Base-by-base conservation (phyloP, 2,113 vertebrate species). In the Dasyprocta punctata region DNA sequence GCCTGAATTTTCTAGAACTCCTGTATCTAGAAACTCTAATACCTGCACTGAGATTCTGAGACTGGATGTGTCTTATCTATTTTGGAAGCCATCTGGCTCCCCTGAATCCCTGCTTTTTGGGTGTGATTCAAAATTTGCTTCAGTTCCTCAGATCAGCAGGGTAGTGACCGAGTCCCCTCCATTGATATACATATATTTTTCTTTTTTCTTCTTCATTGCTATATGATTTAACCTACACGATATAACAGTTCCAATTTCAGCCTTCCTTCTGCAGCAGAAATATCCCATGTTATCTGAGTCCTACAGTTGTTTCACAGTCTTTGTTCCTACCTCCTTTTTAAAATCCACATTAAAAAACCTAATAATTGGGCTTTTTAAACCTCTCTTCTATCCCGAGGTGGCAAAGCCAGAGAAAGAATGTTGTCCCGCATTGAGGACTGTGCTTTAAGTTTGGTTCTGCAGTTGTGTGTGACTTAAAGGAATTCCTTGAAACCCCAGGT, bases 1-100 rank as follows among this genome's bases (percentile, higher is more conserved):
- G 16, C 5, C 41, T 28, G 22, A 17, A 86, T 93, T 83, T 94
- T 80, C 86, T 96, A 38, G 56, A 96, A 92, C 11, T 94, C 89
- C 11, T 80, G 95, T 95, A 94, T 85, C 58, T 80, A 96, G 73
- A 97, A 96, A 94, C 24, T 75, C 81, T 82, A 22, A 93, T 92
- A 90, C 86, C 73, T 96, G 38, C 92, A 84, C 84, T 65, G 71
- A 77, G 86, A 14, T 93, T 61, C 26, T 86, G 36, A 92, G 95
- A 71, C 86, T 93, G 38, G 22, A 52, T 20, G 5, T 89, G 58
- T 52, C 52, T 90, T 96, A 84, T 97, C 96, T 96, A 89, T 54
- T 94, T 94, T 82, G 82, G 89, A 95, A 92, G 56, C 75, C 38
- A 10, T 8, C n/a, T 88, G 63, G 44, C 41, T 96, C 67, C 61